phyloP scores from a whole-genome alignment of 2,113 vertebrate genomes.

The Oxygymnocypris stewartii region DNA sequence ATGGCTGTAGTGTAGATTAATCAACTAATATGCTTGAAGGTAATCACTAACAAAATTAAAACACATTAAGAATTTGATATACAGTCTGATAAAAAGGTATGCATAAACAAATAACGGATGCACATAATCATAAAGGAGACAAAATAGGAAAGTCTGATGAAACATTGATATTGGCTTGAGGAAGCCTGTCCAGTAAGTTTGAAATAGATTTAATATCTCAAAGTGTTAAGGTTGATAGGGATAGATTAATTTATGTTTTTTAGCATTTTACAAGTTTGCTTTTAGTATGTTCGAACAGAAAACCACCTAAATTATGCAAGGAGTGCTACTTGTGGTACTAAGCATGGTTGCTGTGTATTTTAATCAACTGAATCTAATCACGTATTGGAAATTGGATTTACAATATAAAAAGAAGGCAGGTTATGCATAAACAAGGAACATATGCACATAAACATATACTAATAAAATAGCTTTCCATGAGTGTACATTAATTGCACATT shows the following conservation, averaged over 20 bases:
- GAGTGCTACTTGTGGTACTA: background rate
- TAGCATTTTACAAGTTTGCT: too few relatives aligned
- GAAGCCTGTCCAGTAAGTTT: background rate
- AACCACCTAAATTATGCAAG: background rate
- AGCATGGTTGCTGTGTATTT: background rate
- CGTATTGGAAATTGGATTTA: background rate
- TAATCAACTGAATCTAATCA: background rate
- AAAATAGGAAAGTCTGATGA: too few relatives aligned
- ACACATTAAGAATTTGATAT: background rate
- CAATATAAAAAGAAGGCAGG: background rate
- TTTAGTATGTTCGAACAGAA: too few relatives aligned
- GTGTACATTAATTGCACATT: constrained; percentile 12
- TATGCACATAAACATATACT: background rate
- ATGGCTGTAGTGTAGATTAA: background rate
- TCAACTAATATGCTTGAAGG: background rate
- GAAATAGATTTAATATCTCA: too few relatives aligned
- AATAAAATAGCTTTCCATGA: background rate
- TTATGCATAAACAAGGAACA: constrained; percentile 7
- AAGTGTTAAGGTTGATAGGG: too few relatives aligned
- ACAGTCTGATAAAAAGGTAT: background rate
- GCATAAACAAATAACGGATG: background rate
- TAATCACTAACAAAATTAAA: background rate
- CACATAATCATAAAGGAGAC: background rate
- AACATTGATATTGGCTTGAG: too few relatives aligned
- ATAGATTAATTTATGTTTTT: too few relatives aligned